phyloP scores from a whole-genome alignment of 2,888 invertebrate species.

The Perdita meconis region DNA sequence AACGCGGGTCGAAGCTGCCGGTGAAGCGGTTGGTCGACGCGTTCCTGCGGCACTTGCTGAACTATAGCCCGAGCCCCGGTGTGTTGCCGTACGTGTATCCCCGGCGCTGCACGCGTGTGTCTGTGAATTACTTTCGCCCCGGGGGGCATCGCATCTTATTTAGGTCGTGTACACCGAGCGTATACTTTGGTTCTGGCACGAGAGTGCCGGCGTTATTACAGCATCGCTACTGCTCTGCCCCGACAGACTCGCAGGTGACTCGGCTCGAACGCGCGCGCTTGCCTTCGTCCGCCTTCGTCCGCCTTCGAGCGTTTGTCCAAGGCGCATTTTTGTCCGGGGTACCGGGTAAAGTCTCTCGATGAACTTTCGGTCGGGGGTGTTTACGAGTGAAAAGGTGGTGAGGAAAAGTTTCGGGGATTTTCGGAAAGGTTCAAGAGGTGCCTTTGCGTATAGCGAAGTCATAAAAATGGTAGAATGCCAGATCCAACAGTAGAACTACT shows the following conservation, averaged over 20 bases:
- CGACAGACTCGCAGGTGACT: constrained; percentile 52
- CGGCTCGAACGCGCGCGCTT: constrained; percentile 6
- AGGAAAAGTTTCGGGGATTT: too few relatives aligned
- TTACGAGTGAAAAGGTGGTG: too few relatives aligned
- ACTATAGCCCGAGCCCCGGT: constrained; percentile 54
- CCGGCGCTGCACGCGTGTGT: constrained; percentile 60
- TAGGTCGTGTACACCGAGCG: constrained; percentile 84
- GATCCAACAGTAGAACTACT: too few relatives aligned
- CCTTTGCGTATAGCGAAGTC: too few relatives aligned
- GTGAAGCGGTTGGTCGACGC: constrained; percentile 39
- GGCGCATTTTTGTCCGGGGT: background rate
- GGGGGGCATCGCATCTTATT: constrained; percentile 84
- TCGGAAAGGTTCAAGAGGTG: too few relatives aligned
- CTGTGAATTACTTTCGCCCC: constrained; percentile 84
- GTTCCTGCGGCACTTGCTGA: constrained; percentile 57
- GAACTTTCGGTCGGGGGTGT: too few relatives aligned
- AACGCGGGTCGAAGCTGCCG: constrained; percentile 48
- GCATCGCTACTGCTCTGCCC: constrained; percentile 57
- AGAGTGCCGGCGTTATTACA: constrained; percentile 72
- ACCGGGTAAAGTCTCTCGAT: too few relatives aligned
- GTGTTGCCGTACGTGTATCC: constrained; percentile 36
- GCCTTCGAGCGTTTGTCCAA: constrained; percentile 10
- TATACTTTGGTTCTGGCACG: constrained; percentile 73
- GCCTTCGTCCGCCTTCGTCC: constrained; percentile 1
- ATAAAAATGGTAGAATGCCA: too few relatives aligned